Conservation (phyloP, 2,113 vertebrate species). For the Vidua chalybeata region DNA sequence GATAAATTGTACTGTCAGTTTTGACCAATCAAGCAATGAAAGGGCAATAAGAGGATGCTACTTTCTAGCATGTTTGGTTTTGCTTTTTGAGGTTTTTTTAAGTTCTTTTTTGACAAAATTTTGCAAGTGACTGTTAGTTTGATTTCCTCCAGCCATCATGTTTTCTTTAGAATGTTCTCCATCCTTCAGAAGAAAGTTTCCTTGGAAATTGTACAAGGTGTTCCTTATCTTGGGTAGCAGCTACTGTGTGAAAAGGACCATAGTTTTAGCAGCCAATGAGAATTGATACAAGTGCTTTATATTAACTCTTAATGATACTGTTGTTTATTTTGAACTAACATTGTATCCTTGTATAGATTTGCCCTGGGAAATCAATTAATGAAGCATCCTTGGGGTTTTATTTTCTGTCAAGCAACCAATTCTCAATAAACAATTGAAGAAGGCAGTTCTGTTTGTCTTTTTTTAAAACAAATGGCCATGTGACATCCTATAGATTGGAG, state of each 20-base stretch:
- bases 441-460: not conserved
- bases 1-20: slow-evolving; percentile 64
- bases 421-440: not conserved
- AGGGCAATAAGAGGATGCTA: not conserved
- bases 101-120: not conserved
- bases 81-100: not conserved
- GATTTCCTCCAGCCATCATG: not conserved
- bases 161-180: not conserved
- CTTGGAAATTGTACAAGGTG: not conserved
- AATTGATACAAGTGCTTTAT: not conserved
- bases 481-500: not conserved
- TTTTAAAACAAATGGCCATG: not conserved
- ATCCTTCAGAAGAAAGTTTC: not conserved
- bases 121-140: not conserved
- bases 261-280: not conserved
- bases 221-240: not conserved
- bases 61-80: not conserved
- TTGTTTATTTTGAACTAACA: not conserved
- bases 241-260: not conserved
- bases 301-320: not conserved
- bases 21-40: slow-evolving; percentile 62
- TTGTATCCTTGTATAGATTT: not conserved
- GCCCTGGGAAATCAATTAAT: not conserved
- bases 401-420: not conserved
- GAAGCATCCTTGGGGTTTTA: not conserved